Percentiles rank a stretch among this genome's conserved stretches.
phyloP scores from a whole-genome alignment of 2,113 vertebrate genomes.

The Aegotheles bennettii region DNA sequence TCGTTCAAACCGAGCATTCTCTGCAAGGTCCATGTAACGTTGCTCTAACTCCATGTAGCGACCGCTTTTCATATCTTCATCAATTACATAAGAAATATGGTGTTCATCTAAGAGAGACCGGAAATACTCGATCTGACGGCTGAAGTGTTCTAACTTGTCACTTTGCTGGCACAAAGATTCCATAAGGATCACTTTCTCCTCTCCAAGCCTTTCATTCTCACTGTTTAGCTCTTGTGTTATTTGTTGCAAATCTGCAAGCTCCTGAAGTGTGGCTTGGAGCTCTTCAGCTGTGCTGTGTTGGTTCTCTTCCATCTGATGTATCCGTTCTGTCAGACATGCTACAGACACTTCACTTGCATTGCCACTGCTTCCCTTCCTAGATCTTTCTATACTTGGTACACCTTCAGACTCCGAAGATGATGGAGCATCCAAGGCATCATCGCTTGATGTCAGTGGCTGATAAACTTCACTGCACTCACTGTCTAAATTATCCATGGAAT shows the following conservation, averaged over 20 bases:
- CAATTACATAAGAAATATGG: constrained; percentile 82
- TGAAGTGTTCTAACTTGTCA: constrained; percentile 88
- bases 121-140: constrained; percentile 89
- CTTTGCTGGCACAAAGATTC: constrained; percentile 94
- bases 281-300: constrained; percentile 94
- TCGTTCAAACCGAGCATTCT: constrained; percentile 89
- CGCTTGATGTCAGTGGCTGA: constrained; percentile 91
- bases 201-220: constrained; percentile 92
- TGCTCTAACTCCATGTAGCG: constrained; percentile 95
- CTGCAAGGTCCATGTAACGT: constrained; percentile 87
- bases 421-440: constrained; percentile 90
- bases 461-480: constrained; percentile 95
- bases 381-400: constrained; percentile 82
- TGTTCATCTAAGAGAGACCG: constrained; percentile 89
- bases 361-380: constrained; percentile 86
- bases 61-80: constrained; percentile 91
- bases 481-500: constrained; percentile 91
- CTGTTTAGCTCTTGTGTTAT: constrained; percentile 93
- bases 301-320: constrained; percentile 97
- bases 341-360: constrained; percentile 89
- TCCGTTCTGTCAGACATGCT: constrained; percentile 90
- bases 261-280: constrained; percentile 92
- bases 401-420: constrained; percentile 90
- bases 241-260: constrained; percentile 91
- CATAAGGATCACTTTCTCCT: constrained; percentile 93